These are phyloP conservation scores for Lepeophtheirus nordmannii DNA, from an alignment of 2,888 invertebrate species.

Conservation along the genomic window DNA sequence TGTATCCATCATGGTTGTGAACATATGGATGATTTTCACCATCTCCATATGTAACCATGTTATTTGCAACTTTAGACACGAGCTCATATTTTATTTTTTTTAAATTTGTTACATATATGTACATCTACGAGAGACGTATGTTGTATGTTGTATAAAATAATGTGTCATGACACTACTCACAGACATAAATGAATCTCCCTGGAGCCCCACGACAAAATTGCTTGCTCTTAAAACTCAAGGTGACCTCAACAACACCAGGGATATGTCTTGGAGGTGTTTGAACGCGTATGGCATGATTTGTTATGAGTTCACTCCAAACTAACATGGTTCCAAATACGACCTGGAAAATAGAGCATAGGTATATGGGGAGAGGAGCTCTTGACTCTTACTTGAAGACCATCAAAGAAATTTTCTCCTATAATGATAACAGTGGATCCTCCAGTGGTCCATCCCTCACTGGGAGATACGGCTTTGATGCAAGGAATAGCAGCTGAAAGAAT, in stretches of 20 bases:
- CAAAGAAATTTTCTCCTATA: conserved; percentile 98
- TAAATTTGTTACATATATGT: no score
- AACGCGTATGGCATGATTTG: conserved; percentile 94
- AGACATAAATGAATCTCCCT: conserved; percentile 95
- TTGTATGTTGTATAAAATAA: no score
- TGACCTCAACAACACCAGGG: conserved; percentile 96
- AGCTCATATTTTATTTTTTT: no score
- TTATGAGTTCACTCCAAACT: conserved; percentile 98
- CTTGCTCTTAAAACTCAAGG: conserved; percentile 93
- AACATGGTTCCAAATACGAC: conserved; percentile 97
- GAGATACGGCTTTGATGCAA: conserved; percentile 96
- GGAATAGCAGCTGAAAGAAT: conserved; percentile 61
- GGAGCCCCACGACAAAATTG: conserved; percentile 97
- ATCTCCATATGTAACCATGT: conserved; percentile 1
- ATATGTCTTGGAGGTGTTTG: conserved; percentile 95
- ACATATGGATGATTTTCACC: conserved; percentile 1
- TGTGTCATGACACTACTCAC: conserved; percentile 55
- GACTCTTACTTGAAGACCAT: conserved; percentile 67
- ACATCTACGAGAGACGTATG: no score
- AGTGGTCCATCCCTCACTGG: conserved; percentile 97
- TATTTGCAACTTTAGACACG: neutral
- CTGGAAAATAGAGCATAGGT: conserved; percentile 28
- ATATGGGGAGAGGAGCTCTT: no score
- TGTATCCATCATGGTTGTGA: neutral
- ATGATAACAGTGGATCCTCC: conserved; percentile 94